Base-by-base conservation (phyloP, 2,888 invertebrate genomes). In the Chymomyza amoena region DNA sequence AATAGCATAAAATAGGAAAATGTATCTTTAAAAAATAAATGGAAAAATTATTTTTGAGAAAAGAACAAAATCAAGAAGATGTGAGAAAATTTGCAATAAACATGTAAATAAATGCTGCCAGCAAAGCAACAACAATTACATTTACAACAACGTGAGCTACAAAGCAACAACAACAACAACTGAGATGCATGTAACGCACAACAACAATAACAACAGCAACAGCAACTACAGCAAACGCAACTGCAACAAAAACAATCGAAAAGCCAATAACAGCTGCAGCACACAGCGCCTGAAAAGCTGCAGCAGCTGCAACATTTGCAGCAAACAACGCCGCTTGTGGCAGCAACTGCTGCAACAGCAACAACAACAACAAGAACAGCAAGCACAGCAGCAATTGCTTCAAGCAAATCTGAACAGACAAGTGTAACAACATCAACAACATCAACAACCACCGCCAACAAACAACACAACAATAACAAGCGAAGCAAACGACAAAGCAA, bases 21-120 rank as follows among this genome's bases (percentile, higher is more conserved):
- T 54, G 57, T 54, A 67, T 54, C 59, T 25, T 64, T 39, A 25
- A 63, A 25, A 67, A 57, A 64, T 60, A 56, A 54, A 59, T 6
- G 60, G 50, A 59, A 45, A 45, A 10, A 10, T 13, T 45, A 45
- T 45, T 15, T 39, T 61, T 16, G n/a, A 66, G 13, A 15, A 25
- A 18, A 36, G 36, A 56, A 36, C 36, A 36, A 72, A 20, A 64
- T 15, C 45, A 45, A 56, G 7, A 16, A 57, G 28, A 67, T 64
- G 60, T 78, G 59, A 50, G 66, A 70, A 67, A 70, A 75, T 64
- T 70, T 76, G 39, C 59, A 80, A 78, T 75, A 80, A 86, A 75
- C 61, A 85, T 85, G 82, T 83, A 83, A 83, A 80, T 83, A 87
- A 76, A 83, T 76, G 88, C 83, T 83, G 83, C 88, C 83, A 83